Base-by-base conservation (phyloP, 2,797 vertebrate genomes). In the Threskiornis aethiopicus region DNA sequence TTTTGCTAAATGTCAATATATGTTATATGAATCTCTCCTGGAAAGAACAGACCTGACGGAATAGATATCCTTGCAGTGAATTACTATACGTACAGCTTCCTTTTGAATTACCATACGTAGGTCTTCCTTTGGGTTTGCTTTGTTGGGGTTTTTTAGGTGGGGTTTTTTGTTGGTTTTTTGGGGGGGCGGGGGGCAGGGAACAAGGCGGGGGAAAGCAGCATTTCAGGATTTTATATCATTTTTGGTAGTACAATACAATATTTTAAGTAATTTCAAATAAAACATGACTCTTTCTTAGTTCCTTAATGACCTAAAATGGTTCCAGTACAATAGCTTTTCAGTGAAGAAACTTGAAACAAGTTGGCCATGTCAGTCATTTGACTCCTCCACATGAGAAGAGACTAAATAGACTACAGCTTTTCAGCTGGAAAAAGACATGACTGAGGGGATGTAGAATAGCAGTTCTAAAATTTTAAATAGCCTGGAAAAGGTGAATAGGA, bases 391-490 rank as follows among this genome's bases (percentile, higher is more conserved):
- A 35, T 22, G 76, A 79, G 49, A 59, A 67, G 26, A 89, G 37
- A 41, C 55, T 69, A 78, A 94, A 90, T 28, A 81, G 72, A 78
- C 58, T 58, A 42, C 16, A 47, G 55, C 42, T 84, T 86, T 93
- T 90, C 80, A 89, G 26, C 37, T 88, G 72, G 76, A 81, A 91
- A 93, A 91, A 81, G 47, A 33, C 44, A 70, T 11, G 52, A 90
- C 46, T 77, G 59, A 80, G 71, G 9, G 9, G 52, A 87, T 51
- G 26, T 37, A 82, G 81, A 80, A 95, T 55, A 93, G 92, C 57
- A 2, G 1, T 71, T 90, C 78, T 87, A 41, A 93, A 90, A 84
- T 80, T 95, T 95, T 92, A 94, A 96, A 92, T 79, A 95, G 90
- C 55, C 67, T 87, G 41, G 75, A 85, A 89, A 92, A 96, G 58